Conservation (phyloP, 2,797 vertebrate genomes). For the Oryzias sinensis region DNA sequence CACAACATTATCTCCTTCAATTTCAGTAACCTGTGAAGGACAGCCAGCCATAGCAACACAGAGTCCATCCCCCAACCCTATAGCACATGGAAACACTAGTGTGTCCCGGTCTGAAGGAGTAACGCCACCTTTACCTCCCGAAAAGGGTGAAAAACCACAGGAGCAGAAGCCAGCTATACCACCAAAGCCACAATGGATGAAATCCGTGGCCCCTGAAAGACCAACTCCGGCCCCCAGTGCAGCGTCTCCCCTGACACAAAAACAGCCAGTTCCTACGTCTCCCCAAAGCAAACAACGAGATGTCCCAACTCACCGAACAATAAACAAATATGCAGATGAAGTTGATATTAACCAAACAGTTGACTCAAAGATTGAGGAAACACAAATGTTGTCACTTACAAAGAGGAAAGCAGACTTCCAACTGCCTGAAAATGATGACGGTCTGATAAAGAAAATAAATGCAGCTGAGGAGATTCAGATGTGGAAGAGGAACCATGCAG, state of each 20-base stretch:
- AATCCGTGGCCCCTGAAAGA: conserved; percentile 46
- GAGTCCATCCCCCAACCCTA: conserved; percentile 60
- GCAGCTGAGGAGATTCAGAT: conserved; percentile 66
- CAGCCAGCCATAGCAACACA: conserved; percentile 67
- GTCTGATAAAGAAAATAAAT: conserved; percentile 63
- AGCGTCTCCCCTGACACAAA: conserved; percentile 39
- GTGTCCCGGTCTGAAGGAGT: conserved; percentile 46
- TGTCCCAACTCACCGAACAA: conserved; percentile 28
- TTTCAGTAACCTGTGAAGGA: conserved; percentile 89
- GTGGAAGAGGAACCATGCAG: conserved; percentile 48
- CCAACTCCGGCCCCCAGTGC: conserved; percentile 54
- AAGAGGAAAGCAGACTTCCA: conserved; percentile 26
- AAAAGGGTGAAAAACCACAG: conserved; percentile 69
- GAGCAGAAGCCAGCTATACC: conserved; percentile 71
- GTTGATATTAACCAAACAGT: conserved; percentile 18
- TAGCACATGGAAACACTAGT: conserved; percentile 64
- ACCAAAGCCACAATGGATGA: conserved; percentile 72
- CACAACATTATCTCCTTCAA: conserved; percentile 91
- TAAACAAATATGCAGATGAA: conserved; percentile 11
- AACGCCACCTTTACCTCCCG: conserved; percentile 56
- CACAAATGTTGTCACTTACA: conserved; percentile 13
- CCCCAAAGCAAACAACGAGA: conserved; percentile 46
- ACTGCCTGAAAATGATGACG: conserved; percentile 58
- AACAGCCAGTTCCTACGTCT: conserved; percentile 27
- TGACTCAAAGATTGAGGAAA: conserved; percentile 42